Conservation (phyloP, 2,797 vertebrate genomes). For the Aplochiton taeniatus region DNA sequence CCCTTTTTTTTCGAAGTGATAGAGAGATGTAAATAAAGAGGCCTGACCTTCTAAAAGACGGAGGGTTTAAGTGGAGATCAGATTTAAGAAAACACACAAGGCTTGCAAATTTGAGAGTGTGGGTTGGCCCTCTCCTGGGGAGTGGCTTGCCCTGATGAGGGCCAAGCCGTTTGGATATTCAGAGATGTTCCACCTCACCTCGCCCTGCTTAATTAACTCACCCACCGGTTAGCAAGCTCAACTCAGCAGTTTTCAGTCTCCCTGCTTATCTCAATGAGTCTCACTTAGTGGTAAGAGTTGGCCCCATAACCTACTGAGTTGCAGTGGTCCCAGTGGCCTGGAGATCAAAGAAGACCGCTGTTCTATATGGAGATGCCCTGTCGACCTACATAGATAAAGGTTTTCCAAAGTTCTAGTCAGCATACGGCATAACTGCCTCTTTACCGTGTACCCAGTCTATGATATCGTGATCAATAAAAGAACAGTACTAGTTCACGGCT, state of each 20-base stretch:
- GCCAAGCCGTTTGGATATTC: slow-evolving; percentile 1
- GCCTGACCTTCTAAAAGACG: background rate
- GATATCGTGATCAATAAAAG: no score
- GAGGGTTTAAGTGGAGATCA: background rate
- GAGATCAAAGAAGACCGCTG: no score
- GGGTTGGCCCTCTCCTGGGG: slow-evolving; percentile 3
- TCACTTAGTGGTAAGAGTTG: background rate
- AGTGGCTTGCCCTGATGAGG: slow-evolving; percentile 5
- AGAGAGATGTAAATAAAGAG: slow-evolving; percentile 4
- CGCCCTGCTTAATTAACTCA: background rate
- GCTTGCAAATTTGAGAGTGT: slow-evolving; percentile 6
- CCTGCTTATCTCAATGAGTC: background rate
- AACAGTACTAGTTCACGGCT: no score
- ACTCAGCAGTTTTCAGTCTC: slow-evolving; percentile 1
- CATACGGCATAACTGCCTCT: no score
- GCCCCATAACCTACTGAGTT: no score
- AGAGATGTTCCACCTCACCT: background rate
- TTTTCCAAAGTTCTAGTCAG: no score
- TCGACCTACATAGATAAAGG: no score
- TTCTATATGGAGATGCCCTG: no score
- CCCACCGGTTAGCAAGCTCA: background rate
- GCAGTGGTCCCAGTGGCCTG: background rate
- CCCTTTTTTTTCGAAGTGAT: background rate
- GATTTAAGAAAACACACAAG: background rate
- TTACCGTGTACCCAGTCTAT: no score